A percentile compares a stretch with the other conserved stretches of the same genome.
Evolutionary conservation across 2,113 vertebrate genomes (phyloP).

Genomic region (Lepus americanus): DNA sequence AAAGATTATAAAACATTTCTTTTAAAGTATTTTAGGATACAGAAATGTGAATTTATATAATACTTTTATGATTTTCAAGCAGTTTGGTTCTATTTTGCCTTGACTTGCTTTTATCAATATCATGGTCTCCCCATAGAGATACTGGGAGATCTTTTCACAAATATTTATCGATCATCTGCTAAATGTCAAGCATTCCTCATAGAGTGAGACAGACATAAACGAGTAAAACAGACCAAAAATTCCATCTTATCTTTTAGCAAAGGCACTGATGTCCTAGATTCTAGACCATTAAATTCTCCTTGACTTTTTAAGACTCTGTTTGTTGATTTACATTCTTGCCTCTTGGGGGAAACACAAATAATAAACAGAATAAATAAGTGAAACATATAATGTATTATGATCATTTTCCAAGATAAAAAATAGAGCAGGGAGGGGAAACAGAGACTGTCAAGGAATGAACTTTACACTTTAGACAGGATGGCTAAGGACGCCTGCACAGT

Average conservation of each 20-base stretch:
- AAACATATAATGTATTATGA: neutral
- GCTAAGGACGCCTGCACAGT: neutral
- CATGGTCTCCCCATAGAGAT: neutral
- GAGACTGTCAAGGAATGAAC: neutral
- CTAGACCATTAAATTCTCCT: too few species aligned
- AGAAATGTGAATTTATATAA: slow-evolving; percentile 6
- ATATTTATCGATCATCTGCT: neutral
- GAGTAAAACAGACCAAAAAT: slow-evolving; percentile 25
- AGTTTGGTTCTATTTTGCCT: neutral
- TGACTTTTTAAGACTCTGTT: neutral
- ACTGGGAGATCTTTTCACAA: slow-evolving; percentile 19
- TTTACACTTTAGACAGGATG: neutral
- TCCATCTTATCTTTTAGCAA: neutral
- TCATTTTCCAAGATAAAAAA: neutral
- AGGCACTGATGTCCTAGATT: too few species aligned
- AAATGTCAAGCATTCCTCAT: neutral
- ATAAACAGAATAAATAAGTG: neutral
- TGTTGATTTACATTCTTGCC: neutral
- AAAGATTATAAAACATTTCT: slow-evolving; percentile 7
- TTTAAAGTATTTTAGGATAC: slow-evolving; percentile 51
- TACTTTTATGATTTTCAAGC: neutral
- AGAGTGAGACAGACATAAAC: neutral
- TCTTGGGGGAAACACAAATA: neutral
- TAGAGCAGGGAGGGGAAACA: neutral
- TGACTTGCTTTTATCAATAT: neutral